phyloP scores from a whole-genome alignment of 2,797 vertebrate species.

The Karalla daura region DNA sequence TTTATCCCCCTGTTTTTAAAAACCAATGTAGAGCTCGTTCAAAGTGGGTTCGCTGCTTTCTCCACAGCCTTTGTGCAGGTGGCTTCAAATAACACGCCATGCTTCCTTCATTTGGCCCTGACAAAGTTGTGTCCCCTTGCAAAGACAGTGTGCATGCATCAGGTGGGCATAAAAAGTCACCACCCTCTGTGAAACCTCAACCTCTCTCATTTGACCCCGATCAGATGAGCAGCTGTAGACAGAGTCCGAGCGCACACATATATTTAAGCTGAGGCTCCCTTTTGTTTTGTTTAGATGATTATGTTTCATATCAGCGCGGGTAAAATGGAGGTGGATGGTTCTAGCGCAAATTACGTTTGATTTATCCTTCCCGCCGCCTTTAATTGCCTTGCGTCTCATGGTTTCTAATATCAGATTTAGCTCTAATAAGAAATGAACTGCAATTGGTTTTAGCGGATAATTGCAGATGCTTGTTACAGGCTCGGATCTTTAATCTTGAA shows the following conservation, averaged over 20 bases:
- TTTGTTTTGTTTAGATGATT: neutral
- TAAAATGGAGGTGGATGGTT: slow-evolving; percentile 26
- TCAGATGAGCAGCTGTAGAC: too few relatives aligned
- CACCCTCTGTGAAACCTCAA: too few relatives aligned
- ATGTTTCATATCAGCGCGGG: slow-evolving; percentile 35
- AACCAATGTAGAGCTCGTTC: too few relatives aligned
- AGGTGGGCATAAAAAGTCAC: too few relatives aligned
- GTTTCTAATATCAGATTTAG: slow-evolving; percentile 14
- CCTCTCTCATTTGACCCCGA: too few relatives aligned
- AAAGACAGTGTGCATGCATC: too few relatives aligned
- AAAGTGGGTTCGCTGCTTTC: slow-evolving; percentile 2
- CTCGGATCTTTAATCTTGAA: slow-evolving; percentile 10
- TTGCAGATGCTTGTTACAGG: neutral
- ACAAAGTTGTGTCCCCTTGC: too few relatives aligned
- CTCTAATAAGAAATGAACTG: slow-evolving; percentile 6
- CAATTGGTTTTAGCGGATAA: slow-evolving; percentile 13
- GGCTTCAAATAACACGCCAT: too few relatives aligned
- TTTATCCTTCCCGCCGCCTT: slow-evolving; percentile 6
- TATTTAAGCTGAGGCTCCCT: too few relatives aligned
- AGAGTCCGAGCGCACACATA: too few relatives aligned
- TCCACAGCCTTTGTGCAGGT: too few relatives aligned
- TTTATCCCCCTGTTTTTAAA: slow-evolving; percentile 50
- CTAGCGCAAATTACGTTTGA: slow-evolving; percentile 1
- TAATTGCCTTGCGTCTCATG: slow-evolving; percentile 18
- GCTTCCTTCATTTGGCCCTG: too few relatives aligned